Evolutionary conservation across 2,797 vertebrate genomes (phyloP), one percentile per base, ranked within the genome.

Genomic region (Neomorphus geoffroyi): DNA sequence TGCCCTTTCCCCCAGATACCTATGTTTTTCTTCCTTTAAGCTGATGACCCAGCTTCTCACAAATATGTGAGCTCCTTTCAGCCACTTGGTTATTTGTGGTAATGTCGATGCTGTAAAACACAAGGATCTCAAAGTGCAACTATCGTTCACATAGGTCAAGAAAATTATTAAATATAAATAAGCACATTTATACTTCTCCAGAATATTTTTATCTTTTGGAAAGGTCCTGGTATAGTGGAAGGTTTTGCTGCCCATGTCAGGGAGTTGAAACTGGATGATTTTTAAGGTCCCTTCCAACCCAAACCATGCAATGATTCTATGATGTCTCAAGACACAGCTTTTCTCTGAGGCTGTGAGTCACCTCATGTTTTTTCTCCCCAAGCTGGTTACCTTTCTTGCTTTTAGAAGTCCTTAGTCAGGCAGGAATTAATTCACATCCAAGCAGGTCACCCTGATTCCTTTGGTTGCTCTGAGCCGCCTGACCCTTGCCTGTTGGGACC

Each of bases 61-160:
- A 61, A 24, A 56, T 43, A 58, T 2, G 3, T 23, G 6, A 51
- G 7, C 10, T 65, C 21, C 2, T 0, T 92, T 79, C 73, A 48
- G 50, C 35, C 35, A 8, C 13, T 15, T 33, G 27, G 5, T 16
- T 30, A 4, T 24, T 23, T 58, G 13, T 70, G 13, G 14, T 69
- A n/a, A 24, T 6, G 24, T 13, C 0, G 2, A n/a, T 17, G 11
- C 18, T 3, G 0, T 79, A 35, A 41, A 33, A 35, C 35, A 46
- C 6, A 10, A 62, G n/a, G 43, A 69, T 46, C 9, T 43, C 21
- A 19, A 67, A 62, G 15, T 7, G 50, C 8, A 35, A 8, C 33
- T 43, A 14, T 65, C 10, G 6, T 88, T 73, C 45, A 41, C 6
- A 5, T 37, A 69, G 30, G 26, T 60, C 19, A 87, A 28, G 30